phyloP scores from a whole-genome alignment of 2,797 vertebrate species.

The Psittacula derbiana region DNA sequence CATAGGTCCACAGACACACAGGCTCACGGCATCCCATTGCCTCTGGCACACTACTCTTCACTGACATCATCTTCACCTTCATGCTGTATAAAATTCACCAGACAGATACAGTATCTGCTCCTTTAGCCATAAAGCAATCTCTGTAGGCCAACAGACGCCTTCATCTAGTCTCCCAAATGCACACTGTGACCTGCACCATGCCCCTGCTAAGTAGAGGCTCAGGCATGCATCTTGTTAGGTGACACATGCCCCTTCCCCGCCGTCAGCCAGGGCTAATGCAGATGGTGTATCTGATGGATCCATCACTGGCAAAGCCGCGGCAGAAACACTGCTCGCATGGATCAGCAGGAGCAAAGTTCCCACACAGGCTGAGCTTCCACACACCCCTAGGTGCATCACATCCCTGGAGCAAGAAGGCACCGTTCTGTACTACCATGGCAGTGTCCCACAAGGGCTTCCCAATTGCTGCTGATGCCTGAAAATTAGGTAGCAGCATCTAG shows the following conservation, averaged over 20 bases:
- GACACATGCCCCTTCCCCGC: background rate
- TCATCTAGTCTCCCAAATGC: background rate
- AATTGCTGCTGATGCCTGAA: background rate
- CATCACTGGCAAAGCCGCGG: background rate
- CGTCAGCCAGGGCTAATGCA: background rate
- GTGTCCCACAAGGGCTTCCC: background rate
- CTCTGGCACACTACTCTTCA: background rate
- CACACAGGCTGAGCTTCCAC: background rate
- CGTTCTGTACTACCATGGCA: background rate
- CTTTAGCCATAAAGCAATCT: background rate
- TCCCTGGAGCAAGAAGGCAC: background rate
- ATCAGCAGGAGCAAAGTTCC: background rate
- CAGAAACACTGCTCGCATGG: background rate
- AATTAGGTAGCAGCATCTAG: background rate
- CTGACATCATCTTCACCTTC: conserved; percentile 19
- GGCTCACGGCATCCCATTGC: background rate
- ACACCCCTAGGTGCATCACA: background rate
- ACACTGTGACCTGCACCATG: background rate
- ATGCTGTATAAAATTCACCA: background rate
- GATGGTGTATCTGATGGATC: background rate
- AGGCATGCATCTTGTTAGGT: background rate
- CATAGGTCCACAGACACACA: background rate
- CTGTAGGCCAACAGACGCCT: background rate
- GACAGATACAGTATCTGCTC: background rate
- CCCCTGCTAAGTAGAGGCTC: background rate